Evolutionary conservation across 1,140 invertebrate species (phyloP).

Genomic region (Augochlora pura): DNA sequence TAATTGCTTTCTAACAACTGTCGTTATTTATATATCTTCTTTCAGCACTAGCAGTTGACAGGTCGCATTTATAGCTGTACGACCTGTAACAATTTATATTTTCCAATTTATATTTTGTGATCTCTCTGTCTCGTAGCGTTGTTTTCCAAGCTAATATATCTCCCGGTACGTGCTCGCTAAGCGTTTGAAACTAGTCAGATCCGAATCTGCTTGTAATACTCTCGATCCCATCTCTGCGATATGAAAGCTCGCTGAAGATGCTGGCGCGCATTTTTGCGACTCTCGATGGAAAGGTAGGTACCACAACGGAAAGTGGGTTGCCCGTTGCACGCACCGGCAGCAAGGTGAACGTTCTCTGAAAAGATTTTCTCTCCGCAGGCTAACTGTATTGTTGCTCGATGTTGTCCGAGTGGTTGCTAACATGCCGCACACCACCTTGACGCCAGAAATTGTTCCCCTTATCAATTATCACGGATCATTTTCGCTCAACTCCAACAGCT

Average conservation of each 20-base stretch:
- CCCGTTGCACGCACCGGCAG: constrained; percentile 62
- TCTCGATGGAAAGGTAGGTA: constrained; percentile 68
- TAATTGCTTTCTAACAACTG: neutral
- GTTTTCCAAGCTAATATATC: too few relatives aligned
- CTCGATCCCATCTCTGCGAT: neutral
- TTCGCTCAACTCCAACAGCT: neutral
- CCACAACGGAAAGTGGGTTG: constrained; percentile 76
- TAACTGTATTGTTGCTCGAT: constrained; percentile 67
- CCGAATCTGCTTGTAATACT: too few relatives aligned
- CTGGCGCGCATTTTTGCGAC: constrained; percentile 29
- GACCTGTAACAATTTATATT: too few relatives aligned
- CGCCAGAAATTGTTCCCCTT: constrained; percentile 14
- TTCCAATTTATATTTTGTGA: too few relatives aligned
- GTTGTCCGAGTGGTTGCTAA: constrained; percentile 15
- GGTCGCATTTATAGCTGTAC: too few relatives aligned
- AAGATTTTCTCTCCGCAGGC: constrained; percentile 75
- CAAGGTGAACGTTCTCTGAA: constrained; percentile 74
- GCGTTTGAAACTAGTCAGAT: too few relatives aligned
- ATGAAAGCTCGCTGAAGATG: constrained; percentile 27
- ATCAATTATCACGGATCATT: constrained; percentile 35
- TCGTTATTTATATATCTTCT: neutral
- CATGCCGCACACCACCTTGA: constrained; percentile 21
- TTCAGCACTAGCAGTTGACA: too few relatives aligned
- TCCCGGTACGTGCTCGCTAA: too few relatives aligned
- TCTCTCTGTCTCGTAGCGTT: too few relatives aligned